phyloP scores from a whole-genome alignment of 2,113 vertebrate genomes.

The Calidris pugnax region DNA sequence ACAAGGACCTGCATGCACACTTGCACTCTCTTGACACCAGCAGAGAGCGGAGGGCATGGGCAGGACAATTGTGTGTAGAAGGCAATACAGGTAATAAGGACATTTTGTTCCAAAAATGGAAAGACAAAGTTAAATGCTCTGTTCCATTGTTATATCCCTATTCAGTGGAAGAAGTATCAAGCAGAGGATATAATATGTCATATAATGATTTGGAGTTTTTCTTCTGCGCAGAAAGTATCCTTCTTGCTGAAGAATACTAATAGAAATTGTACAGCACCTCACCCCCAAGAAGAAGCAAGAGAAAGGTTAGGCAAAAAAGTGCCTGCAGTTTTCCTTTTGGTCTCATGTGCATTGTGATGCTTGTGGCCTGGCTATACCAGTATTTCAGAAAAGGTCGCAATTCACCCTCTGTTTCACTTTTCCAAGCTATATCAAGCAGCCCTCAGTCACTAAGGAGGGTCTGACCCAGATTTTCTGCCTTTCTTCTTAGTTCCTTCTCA shows the following conservation, averaged over 20 bases:
- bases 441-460: constrained; percentile 36
- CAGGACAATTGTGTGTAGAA: background rate
- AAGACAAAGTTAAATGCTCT: background rate
- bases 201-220: background rate
- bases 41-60: background rate
- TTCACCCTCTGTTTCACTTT: background rate
- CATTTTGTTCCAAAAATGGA: background rate
- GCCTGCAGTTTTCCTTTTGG: background rate
- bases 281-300: background rate
- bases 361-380: background rate
- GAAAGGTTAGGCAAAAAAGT: background rate
- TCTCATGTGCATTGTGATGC: background rate
- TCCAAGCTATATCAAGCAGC: background rate
- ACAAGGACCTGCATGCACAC: background rate
- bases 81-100: background rate
- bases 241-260: background rate
- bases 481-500: constrained; percentile 38
- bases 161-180: background rate
- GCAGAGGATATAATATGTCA: background rate
- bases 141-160: background rate
- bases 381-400: background rate
- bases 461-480: constrained; percentile 61
- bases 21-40: background rate
- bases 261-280: background rate
- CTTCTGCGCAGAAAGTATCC: background rate